Conservation (phyloP, 2,797 vertebrate genomes). For the Diglossa cyanea region DNA sequence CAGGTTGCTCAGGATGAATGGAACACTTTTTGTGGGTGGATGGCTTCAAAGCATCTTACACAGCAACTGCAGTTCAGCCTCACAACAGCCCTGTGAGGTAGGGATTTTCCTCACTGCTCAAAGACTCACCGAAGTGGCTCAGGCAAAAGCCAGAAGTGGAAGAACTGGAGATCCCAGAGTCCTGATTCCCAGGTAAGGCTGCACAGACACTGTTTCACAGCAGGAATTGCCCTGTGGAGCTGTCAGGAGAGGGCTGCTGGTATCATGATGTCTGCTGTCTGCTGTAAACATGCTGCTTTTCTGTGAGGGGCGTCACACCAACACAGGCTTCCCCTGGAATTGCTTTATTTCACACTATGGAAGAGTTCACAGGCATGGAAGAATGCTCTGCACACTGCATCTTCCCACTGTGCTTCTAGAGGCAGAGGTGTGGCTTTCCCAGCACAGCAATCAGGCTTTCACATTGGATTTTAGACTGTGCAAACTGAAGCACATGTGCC, state of each 20-base stretch:
- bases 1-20: background rate
- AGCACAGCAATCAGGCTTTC: background rate
- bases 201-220: background rate
- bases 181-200: background rate
- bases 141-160: background rate
- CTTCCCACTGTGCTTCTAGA: background rate
- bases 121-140: background rate
- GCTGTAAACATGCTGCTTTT: background rate
- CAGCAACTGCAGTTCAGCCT: background rate
- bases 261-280: background rate
- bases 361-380: background rate
- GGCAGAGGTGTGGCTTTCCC: background rate
- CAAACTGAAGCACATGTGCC: background rate
- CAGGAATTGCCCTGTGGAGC: background rate
- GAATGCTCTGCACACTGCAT: background rate
- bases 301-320: rapidly evolving
- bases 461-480: background rate
- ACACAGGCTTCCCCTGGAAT: background rate
- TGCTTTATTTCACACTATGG: background rate
- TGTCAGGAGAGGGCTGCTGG: background rate
- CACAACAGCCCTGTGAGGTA: conserved; percentile 17
- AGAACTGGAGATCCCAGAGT: background rate
- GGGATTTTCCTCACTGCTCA: background rate
- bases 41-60: background rate
- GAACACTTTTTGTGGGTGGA: background rate